Percentiles rank a stretch among this genome's conserved stretches.
Conservation (phyloP, 2,113 vertebrate genomes). For the Paradoxurus hermaphroditus region DNA sequence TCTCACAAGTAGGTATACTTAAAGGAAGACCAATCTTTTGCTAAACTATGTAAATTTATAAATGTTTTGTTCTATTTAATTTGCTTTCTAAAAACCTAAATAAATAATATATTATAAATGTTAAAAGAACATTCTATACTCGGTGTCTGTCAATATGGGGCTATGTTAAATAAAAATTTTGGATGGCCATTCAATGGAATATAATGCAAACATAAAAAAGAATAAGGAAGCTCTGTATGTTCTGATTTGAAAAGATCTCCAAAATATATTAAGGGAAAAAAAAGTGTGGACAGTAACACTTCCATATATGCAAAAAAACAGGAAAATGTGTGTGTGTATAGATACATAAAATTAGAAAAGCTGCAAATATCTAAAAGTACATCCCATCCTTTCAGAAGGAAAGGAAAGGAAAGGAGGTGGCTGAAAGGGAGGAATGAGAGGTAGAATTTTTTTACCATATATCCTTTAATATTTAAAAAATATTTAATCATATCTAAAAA, state of each 20-base stretch:
- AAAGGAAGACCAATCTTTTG: not conserved
- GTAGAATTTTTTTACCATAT: slow-evolving; percentile 9
- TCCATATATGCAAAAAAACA: not conserved
- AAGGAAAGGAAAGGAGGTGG: not conserved
- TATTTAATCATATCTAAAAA: not conserved
- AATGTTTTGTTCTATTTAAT: not conserved
- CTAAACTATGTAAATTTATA: slow-evolving; percentile 12
- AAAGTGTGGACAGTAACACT: not conserved
- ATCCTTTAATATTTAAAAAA: not conserved
- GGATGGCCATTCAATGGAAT: not conserved
- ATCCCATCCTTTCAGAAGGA: not conserved
- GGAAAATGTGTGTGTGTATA: not conserved
- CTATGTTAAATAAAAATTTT: not conserved
- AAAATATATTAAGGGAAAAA: not conserved
- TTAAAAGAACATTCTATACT: slow-evolving; percentile 1
- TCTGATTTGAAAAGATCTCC: slow-evolving; percentile 27
- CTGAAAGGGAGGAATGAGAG: not conserved
- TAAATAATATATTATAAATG: not conserved
- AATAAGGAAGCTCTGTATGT: not conserved
- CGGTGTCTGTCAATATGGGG: not conserved
- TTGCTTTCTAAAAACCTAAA: slow-evolving; percentile 34
- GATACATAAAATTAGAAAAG: not conserved
- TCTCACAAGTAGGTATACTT: not conserved
- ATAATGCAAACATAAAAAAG: slow-evolving; percentile 1
- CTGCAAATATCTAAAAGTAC: not conserved